Conservation (phyloP, 2,797 vertebrate genomes). For the Sebastes diploproa region DNA sequence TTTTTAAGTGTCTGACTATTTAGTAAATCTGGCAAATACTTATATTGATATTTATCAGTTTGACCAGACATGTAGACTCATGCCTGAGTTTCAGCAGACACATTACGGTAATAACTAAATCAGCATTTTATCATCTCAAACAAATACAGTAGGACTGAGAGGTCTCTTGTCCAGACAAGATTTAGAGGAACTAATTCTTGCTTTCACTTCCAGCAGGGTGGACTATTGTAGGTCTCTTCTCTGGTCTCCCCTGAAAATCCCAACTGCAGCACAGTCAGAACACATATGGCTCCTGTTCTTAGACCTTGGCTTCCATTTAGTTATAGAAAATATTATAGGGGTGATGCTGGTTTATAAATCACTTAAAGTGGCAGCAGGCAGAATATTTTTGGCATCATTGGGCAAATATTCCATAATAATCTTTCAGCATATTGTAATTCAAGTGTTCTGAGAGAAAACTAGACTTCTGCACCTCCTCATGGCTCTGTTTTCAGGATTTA, state of each 20-base stretch:
- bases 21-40: not conserved
- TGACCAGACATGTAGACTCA: not conserved
- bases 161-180: not conserved
- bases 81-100: not conserved
- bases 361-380: not conserved
- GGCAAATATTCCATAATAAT: too few species aligned
- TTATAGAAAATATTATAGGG: not conserved
- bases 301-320: not conserved
- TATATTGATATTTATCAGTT: not conserved
- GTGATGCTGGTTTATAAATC: not conserved
- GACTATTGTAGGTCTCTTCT: not conserved
- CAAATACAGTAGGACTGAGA: not conserved
- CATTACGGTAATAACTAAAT: not conserved
- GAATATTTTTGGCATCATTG: too few species aligned
- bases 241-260: not conserved
- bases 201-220: not conserved
- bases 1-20: not conserved
- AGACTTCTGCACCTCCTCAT: too few species aligned
- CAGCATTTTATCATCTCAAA: not conserved
- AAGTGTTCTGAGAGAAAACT: too few species aligned
- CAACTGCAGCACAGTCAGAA: not conserved
- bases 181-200: not conserved
- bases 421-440: too few species aligned
- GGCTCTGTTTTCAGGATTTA: too few species aligned
- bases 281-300: not conserved